phyloP scores from a whole-genome alignment of 2,888 invertebrate species.

The Hymenopus coronatus region DNA sequence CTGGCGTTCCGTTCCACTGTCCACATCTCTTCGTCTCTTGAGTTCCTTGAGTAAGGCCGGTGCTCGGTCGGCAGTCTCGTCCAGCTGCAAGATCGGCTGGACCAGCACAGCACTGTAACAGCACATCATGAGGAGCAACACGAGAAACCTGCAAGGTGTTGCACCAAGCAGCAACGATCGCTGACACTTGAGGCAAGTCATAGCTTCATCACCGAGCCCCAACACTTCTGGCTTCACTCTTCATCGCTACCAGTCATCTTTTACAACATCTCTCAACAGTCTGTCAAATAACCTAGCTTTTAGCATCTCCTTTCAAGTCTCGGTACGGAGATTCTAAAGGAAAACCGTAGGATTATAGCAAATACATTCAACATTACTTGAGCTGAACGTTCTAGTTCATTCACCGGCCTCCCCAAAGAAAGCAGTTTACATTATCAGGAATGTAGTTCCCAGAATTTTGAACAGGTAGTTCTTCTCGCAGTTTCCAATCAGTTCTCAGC shows the following conservation, averaged over 20 bases:
- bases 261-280: neutral
- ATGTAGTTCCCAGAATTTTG: neutral
- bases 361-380: too few species aligned
- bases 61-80: neutral
- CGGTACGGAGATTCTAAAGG: too few species aligned
- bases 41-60: neutral
- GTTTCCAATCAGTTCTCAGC: neutral
- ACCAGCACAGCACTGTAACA: slow-evolving; percentile 7
- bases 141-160: neutral
- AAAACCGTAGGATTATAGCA: too few species aligned
- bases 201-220: neutral
- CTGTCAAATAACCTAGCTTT: neutral
- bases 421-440: too few species aligned
- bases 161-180: neutral
- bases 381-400: too few species aligned
- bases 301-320: too few species aligned
- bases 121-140: slow-evolving; percentile 7
- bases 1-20: neutral
- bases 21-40: neutral
- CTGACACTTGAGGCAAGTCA: slow-evolving; percentile 16
- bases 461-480: neutral
- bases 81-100: slow-evolving; percentile 10
- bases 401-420: neutral
- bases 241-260: neutral
- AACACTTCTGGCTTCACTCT: too few species aligned